phyloP scores from a whole-genome alignment of 2,797 vertebrate genomes.

The Trachurus trachurus region DNA sequence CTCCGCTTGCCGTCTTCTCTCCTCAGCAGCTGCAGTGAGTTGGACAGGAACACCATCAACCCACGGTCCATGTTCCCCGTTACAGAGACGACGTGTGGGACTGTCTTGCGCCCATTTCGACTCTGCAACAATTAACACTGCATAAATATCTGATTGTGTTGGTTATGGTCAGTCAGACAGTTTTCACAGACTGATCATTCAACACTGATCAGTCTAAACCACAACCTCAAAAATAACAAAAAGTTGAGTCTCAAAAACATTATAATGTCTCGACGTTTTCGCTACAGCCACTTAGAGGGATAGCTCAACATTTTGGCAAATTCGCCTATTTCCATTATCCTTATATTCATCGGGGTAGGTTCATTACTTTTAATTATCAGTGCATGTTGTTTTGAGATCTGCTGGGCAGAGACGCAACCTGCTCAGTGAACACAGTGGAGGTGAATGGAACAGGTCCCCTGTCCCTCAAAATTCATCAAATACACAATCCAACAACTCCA shows the following conservation, averaged over 20 bases:
- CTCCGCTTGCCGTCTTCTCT: conserved; percentile 83
- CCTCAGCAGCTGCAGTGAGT: conserved; percentile 90
- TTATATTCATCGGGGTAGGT: too few relatives aligned
- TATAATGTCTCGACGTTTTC: neutral
- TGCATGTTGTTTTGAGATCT: too few relatives aligned
- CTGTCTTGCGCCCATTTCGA: conserved; percentile 88
- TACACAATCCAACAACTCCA: too few relatives aligned
- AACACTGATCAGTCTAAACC: neutral
- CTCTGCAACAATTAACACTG: conserved; percentile 79
- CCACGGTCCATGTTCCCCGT: conserved; percentile 91
- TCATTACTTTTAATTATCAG: too few relatives aligned
- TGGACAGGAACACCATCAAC: conserved; percentile 90
- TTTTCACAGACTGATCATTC: neutral
- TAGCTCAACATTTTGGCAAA: too few relatives aligned
- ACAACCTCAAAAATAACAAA: neutral
- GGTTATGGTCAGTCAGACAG: too few relatives aligned
- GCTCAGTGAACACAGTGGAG: too few relatives aligned
- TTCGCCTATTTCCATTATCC: too few relatives aligned
- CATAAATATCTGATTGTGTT: too few relatives aligned
- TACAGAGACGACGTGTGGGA: conserved; percentile 91
- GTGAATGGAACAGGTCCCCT: too few relatives aligned
- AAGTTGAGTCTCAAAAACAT: neutral
- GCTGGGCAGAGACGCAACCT: too few relatives aligned
- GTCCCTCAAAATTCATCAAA: too few relatives aligned
- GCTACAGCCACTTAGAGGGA: neutral